Evolutionary conservation across 2,888 invertebrate species (phyloP).

Genomic region (Bursaphelenchus okinawaensis): DNA sequence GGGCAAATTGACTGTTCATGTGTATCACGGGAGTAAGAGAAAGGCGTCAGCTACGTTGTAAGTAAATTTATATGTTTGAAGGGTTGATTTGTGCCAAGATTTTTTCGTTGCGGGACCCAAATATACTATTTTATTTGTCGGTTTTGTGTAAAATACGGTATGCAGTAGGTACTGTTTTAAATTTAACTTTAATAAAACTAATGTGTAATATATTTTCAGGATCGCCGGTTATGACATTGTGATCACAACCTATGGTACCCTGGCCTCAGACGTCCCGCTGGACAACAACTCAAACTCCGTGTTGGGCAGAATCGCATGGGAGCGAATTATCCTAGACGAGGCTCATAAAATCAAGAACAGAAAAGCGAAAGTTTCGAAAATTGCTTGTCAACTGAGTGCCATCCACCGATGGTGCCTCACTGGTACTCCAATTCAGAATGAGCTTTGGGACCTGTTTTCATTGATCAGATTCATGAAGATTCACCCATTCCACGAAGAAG

Average conservation of each 20-base stretch:
- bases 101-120: too few relatives aligned
- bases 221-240: conserved; percentile 69
- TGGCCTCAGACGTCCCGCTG: conserved; percentile 58
- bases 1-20: conserved; percentile 66
- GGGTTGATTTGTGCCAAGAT: neutral
- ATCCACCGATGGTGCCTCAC: conserved; percentile 77
- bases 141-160: neutral
- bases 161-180: too few relatives aligned
- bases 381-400: conserved; percentile 68
- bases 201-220: conserved; percentile 12
- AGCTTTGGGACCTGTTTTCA: conserved; percentile 69
- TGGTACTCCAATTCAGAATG: conserved; percentile 87
- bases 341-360: conserved; percentile 85
- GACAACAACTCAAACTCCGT: conserved; percentile 21
- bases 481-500: conserved; percentile 80
- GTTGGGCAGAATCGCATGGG: conserved; percentile 71
- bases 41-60: conserved; percentile 29
- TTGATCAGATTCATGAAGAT: conserved; percentile 71
- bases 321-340: conserved; percentile 82
- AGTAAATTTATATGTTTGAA: neutral
- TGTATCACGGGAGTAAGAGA: conserved; percentile 72
- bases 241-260: conserved; percentile 79
- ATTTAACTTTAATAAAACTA: neutral
- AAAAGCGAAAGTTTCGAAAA: conserved; percentile 57
- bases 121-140: conserved; percentile 6